Evolutionary conservation across 2,888 invertebrate genomes (phyloP).

Genomic region (Tubulanus polymorphus): DNA sequence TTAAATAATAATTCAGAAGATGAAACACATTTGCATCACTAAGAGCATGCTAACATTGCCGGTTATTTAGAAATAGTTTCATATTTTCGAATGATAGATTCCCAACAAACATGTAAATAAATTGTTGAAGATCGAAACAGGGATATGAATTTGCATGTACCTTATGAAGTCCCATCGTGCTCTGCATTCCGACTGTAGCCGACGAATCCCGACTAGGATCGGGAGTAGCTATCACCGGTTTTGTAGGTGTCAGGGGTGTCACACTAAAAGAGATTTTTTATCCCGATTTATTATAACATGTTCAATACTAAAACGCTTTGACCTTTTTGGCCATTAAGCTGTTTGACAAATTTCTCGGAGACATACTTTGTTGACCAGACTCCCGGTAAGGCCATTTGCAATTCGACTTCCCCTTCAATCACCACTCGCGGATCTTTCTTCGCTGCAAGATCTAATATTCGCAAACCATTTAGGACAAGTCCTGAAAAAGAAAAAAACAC

Average conservation of each 20-base stretch:
- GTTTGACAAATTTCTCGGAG: too few relatives aligned
- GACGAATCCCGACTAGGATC: constrained; percentile 8
- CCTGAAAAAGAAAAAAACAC: constrained; percentile 57
- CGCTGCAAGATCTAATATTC: constrained; percentile 75
- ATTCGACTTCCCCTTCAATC: constrained; percentile 72
- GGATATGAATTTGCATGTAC: too few relatives aligned
- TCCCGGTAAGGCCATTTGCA: constrained; percentile 1
- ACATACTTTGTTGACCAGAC: constrained; percentile 1
- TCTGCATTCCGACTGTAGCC: constrained; percentile 23
- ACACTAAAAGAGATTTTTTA: constrained; percentile 13
- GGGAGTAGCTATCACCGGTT: constrained; percentile 47
- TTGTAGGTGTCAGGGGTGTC: constrained; percentile 29
- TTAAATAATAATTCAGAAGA: too few relatives aligned
- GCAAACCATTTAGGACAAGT: constrained; percentile 78
- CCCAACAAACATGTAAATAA: too few relatives aligned
- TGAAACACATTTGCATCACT: too few relatives aligned
- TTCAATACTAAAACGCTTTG: too few relatives aligned
- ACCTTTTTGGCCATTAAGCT: too few relatives aligned
- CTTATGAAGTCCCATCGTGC: constrained; percentile 38
- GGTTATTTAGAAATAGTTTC: too few relatives aligned
- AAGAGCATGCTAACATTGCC: too few relatives aligned
- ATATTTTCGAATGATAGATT: too few relatives aligned
- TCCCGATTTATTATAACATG: too few relatives aligned
- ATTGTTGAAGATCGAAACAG: too few relatives aligned
- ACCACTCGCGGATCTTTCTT: constrained; percentile 75